Evolutionary conservation across 2,797 vertebrate genomes (phyloP).

Genomic region (Betta splendens): DNA sequence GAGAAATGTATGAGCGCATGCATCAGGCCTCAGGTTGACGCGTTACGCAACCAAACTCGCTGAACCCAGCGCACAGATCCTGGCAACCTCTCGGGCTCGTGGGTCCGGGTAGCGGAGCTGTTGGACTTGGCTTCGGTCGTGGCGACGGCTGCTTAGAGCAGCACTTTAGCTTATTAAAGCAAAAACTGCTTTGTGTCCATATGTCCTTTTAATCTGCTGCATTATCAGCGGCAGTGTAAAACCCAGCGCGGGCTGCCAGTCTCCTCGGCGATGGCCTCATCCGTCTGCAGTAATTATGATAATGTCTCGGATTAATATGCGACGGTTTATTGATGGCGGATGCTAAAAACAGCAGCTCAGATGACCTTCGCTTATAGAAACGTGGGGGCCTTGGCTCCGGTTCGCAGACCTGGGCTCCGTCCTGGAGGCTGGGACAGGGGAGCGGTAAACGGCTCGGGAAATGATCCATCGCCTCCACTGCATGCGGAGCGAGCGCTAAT

Average conservation of each 20-base stretch:
- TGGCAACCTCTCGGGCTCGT: neutral
- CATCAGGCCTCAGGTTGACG: too few species aligned
- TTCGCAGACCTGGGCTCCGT: conserved; percentile 12
- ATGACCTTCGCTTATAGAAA: conserved; percentile 39
- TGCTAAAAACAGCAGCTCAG: conserved; percentile 36
- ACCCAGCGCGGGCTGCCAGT: neutral
- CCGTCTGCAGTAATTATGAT: conserved; percentile 40
- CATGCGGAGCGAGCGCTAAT: conserved; percentile 50
- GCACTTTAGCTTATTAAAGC: neutral
- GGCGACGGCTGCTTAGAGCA: neutral
- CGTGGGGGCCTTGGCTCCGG: conserved; percentile 18
- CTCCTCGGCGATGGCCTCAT: conserved; percentile 13
- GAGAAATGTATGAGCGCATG: neutral
- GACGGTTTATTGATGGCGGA: conserved; percentile 40
- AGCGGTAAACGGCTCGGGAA: conserved; percentile 26
- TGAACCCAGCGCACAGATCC: neutral
- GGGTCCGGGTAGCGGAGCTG: neutral
- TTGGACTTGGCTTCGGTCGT: neutral
- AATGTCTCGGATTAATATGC: conserved; percentile 28
- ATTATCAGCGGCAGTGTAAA: neutral
- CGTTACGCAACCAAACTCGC: neutral
- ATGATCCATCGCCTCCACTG: conserved; percentile 37
- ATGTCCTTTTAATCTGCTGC: neutral
- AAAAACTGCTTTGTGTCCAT: neutral
- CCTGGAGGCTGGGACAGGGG: conserved; percentile 26